Conservation (phyloP, 2,113 vertebrate species). For the Chelonoidis abingdonii region DNA sequence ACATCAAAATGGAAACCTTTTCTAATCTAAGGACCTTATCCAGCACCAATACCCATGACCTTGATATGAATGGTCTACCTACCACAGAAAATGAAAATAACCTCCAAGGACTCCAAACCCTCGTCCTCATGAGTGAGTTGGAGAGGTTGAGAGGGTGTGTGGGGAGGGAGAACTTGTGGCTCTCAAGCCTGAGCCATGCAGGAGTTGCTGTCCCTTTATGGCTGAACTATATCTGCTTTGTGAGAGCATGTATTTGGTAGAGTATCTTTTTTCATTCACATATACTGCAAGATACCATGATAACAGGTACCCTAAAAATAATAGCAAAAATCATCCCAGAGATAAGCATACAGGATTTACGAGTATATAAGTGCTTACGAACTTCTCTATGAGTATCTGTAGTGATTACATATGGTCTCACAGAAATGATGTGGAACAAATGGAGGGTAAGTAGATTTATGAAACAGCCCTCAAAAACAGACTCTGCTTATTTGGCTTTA, state of each 20-base stretch:
- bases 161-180: background rate
- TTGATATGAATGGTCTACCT: background rate
- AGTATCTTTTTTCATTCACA: background rate
- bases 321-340: background rate
- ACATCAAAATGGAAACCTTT: background rate
- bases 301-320: background rate
- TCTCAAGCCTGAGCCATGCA: background rate
- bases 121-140: background rate
- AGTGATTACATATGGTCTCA: slow-evolving; percentile 15
- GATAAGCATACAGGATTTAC: slow-evolving; percentile 37
- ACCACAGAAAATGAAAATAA: background rate
- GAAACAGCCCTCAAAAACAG: background rate
- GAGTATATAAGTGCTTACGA: background rate
- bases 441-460: slow-evolving; percentile 1
- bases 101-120: background rate
- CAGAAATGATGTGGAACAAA: background rate
- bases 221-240: background rate
- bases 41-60: background rate
- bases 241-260: background rate
- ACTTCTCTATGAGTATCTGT: background rate
- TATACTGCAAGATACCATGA: background rate
- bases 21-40: background rate
- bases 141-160: background rate
- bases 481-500: background rate
- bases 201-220: background rate